Conservation (phyloP, 2,113 vertebrate genomes). For the Puma concolor region DNA sequence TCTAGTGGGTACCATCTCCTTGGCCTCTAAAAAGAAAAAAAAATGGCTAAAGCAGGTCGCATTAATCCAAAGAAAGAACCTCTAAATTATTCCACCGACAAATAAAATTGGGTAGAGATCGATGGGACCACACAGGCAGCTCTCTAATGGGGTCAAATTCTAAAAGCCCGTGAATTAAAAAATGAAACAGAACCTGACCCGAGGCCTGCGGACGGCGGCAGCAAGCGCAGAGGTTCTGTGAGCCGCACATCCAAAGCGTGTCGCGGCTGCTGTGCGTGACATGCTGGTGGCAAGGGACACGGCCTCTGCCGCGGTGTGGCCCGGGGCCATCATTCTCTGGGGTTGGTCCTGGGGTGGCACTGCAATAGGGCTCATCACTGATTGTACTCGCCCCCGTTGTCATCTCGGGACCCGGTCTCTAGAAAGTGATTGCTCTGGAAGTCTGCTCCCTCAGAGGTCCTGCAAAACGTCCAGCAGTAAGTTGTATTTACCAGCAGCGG, state of each 20-base stretch:
- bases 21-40: background rate
- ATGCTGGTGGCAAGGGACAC: background rate
- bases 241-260: background rate
- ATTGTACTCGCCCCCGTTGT: background rate
- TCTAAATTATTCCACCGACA: background rate
- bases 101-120: background rate
- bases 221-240: background rate
- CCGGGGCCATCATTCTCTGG: background rate
- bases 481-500: background rate
- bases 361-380: background rate
- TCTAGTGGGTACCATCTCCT: background rate
- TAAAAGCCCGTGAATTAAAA: background rate
- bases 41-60: background rate
- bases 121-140: background rate
- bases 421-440: background rate
- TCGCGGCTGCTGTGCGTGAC: rapidly evolving
- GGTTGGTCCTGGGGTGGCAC: background rate
- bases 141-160: background rate
- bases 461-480: background rate
- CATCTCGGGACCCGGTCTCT: background rate
- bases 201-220: background rate
- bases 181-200: background rate
- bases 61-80: background rate
- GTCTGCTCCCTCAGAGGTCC: background rate
- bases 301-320: background rate